Evolutionary conservation across 2,797 vertebrate genomes (phyloP), one percentile per base, ranked within the genome.

Genomic region (Crax fasciolata): DNA sequence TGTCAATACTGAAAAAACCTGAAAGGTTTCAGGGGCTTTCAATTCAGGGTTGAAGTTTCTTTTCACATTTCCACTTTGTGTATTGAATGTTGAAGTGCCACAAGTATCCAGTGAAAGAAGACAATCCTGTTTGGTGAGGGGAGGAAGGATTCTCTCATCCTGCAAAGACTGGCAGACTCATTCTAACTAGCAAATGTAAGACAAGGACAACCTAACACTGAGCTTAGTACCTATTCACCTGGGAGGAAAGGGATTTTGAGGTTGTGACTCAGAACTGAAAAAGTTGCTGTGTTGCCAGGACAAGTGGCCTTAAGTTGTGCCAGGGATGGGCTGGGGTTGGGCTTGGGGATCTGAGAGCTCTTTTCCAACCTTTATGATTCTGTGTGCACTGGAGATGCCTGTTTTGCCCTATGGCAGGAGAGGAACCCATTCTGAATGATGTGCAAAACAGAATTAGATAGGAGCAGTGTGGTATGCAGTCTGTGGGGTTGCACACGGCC

Each of bases 381-480:
- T 35, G 35, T 35, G 35, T 35, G 35, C 35, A 28, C 39, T 83
- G 63, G 58, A 67, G 48, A 23, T 32, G 17, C 28, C 55, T 49
- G 18, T 38, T n/a, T 46, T 2, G 0, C 10, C 6, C 10, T 46
- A 44, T 23, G 9, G 8, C 25, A 41, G n/a, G 6, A 71, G 20
- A 48, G 18, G 24, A 67, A 39, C 13, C 18, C 11, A 32, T 87
- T 84, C 46, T 30, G 59, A 78, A 49, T 23, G 18, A 43, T 4
- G 16, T 52, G 54, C 9, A 25, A 14, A 39, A 16, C 5, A 27
- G 49, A 49, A 5, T n/a, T 49, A 52, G 27, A 32, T 20, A 43
- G 54, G n/a, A 91, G 7, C 13, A n/a, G 28, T 17, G 13, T 10
- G 32, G 20, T 27, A 10, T 2, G 14, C 11, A 11, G 12, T 49